A percentile compares a stretch with the other conserved stretches of the same genome.
phyloP scores from a whole-genome alignment of 2,888 invertebrate genomes.

The Gnatocerus cornutus region DNA sequence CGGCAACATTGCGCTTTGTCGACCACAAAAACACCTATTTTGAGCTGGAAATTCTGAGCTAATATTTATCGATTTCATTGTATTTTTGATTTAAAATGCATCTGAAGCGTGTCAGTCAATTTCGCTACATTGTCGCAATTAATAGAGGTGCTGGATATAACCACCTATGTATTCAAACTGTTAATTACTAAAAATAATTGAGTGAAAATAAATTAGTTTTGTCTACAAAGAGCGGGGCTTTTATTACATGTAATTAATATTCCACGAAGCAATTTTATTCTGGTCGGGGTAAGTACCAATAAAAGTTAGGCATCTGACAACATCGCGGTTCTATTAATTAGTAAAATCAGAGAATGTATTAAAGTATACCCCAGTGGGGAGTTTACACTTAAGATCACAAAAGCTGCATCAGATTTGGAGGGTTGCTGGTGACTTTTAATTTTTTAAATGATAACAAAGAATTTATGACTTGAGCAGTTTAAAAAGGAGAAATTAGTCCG shows the following conservation, averaged over 20 bases:
- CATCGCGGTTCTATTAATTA: constrained; percentile 23
- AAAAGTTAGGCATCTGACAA: constrained; percentile 28
- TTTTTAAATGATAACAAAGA: constrained; percentile 2
- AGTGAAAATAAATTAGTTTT: constrained; percentile 46
- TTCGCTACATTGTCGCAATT: constrained; percentile 24
- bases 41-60: neutral
- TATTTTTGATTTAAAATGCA: constrained; percentile 32
- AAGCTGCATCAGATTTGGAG: too few relatives aligned
- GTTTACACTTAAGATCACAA: too few relatives aligned
- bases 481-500: constrained; percentile 31
- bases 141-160: constrained; percentile 32
- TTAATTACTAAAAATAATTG: constrained; percentile 43
- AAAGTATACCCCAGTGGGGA: neutral
- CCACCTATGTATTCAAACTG: constrained; percentile 37
- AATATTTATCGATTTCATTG: constrained; percentile 16
- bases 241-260: constrained; percentile 46
- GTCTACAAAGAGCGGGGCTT: constrained; percentile 42
- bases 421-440: neutral
- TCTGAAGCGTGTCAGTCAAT: constrained; percentile 28
- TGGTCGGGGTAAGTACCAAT: constrained; percentile 20
- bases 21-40: constrained; percentile 5
- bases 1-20: neutral
- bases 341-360: constrained; percentile 12
- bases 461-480: constrained; percentile 4
- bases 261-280: constrained; percentile 39